Evolutionary conservation across 2,113 vertebrate genomes (phyloP), one percentile per base, ranked within the genome.

Genomic region (Anguilla rostrata): DNA sequence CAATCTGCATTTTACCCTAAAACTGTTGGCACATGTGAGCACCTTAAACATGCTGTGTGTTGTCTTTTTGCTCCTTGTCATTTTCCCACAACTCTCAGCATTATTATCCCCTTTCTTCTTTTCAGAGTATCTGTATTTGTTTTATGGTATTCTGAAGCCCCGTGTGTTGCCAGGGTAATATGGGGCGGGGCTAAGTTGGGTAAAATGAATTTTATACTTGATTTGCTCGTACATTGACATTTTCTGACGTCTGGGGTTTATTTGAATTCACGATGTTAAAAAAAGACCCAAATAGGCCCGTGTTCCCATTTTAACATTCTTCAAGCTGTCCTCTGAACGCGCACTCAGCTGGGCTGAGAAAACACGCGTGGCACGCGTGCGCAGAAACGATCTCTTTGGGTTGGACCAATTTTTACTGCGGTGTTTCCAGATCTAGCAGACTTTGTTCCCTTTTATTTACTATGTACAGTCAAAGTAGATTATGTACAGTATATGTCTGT

Each of bases 401-500:
- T 86, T 86, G 84, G 84, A 86, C 84, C 84, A 86, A 86, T 86
- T 81, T 53, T 81, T 79, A 78, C 34, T 63, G 84, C 53, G 39
- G 84, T 43, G 34, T 81, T 86, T 86, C 78, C 84, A 86, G 75
- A 56, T 53, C 79, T 53, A 11, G 11, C 49, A 53, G 22, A 60
- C 8, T 82, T 86, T 86, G 78, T 29, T 78, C 29, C 78, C 53
- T 83, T 12, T 82, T 85, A 85, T 86, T 86, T 81, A 85, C 84
- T 14, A 86, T 86, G 84, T 86, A 86, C 49, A 86, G 53, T 34
- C 20, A 60, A 81, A 86, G 53, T 43, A 86, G n/a, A 81, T 5
- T 43, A 81, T 85, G 80, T 85, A 85, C 75, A n/a, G 49, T 75
- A 40, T 80, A 46, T 85, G 84, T 81, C 60, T 26, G 57, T 60